Percentiles rank a stretch among this genome's conserved stretches.
These are phyloP conservation scores for Elgaria multicarinata DNA, from an alignment of 2,113 vertebrate species.

Conservation along the genomic window DNA sequence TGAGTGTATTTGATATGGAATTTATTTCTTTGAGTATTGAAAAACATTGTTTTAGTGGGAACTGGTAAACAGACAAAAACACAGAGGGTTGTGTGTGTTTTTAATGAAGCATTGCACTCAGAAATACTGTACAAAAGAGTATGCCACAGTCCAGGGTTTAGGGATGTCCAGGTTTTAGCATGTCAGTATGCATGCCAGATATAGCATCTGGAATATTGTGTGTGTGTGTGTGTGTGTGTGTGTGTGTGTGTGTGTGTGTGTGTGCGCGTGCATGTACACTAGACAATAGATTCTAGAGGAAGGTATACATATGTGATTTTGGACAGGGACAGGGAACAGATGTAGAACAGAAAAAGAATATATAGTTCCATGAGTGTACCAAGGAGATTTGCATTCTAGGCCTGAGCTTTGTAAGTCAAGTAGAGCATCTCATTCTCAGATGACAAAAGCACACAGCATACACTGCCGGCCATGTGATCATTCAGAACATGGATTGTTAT, in stretches of 20 bases:
- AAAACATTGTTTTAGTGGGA: slow-evolving; percentile 26
- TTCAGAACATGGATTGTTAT: slow-evolving; percentile 58
- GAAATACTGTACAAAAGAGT: neutral
- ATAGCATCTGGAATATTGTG: neutral
- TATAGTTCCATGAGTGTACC: slow-evolving; percentile 35
- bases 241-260: too few species aligned
- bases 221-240: neutral
- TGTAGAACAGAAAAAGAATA: slow-evolving; percentile 34
- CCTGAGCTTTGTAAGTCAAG: slow-evolving; percentile 57
- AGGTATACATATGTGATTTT: slow-evolving; percentile 43
- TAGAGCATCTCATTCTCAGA: slow-evolving; percentile 40
- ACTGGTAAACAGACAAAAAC: neutral
- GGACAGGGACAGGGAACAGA: slow-evolving; percentile 1
- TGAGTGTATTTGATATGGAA: neutral
- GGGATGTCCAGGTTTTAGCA: slow-evolving; percentile 32
- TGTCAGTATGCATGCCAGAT: slow-evolving; percentile 11
- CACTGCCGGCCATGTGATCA: slow-evolving; percentile 40
- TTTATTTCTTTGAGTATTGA: slow-evolving; percentile 28
- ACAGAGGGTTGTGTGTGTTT: slow-evolving; percentile 1
- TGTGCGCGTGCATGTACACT: too few species aligned
- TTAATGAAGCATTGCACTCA: slow-evolving; percentile 18
- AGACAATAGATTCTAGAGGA: slow-evolving; percentile 7
- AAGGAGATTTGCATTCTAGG: slow-evolving; percentile 45
- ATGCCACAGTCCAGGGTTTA: slow-evolving; percentile 3
- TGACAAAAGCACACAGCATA: slow-evolving; percentile 35